Percentiles rank a stretch among this genome's conserved stretches.
phyloP scores from a whole-genome alignment of 2,888 invertebrate species.

The Spisula subtruncata region DNA sequence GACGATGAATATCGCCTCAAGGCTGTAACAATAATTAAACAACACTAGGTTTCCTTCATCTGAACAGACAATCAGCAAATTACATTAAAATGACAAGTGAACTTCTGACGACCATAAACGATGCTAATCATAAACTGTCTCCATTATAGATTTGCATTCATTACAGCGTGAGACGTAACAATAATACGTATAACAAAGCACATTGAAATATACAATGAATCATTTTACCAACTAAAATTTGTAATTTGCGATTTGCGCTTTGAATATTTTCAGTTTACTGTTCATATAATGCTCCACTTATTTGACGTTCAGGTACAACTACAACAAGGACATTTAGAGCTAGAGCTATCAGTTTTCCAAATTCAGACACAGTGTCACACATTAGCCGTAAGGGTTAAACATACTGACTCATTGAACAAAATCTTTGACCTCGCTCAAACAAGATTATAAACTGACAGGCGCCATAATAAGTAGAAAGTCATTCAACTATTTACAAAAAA shows the following conservation, averaged over 20 bases:
- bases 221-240: neutral
- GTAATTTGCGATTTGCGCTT: too few relatives aligned
- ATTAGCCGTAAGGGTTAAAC: neutral
- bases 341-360: neutral
- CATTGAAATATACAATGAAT: neutral
- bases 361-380: neutral
- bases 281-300: neutral
- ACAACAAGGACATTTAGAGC: too few relatives aligned
- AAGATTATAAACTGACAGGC: conserved; percentile 7
- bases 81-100: conserved; percentile 29
- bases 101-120: neutral
- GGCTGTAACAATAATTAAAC: neutral
- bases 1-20: neutral
- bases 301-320: too few relatives aligned
- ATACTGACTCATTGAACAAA: conserved; percentile 7
- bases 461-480: conserved; percentile 3
- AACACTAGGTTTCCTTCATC: neutral
- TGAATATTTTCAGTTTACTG: too few relatives aligned
- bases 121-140: conserved; percentile 4
- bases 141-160: neutral
- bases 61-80: conserved; percentile 3
- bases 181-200: neutral
- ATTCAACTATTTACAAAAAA: conserved; percentile 2
- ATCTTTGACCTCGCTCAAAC: neutral
- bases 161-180: neutral